Conservation (phyloP, 2,888 invertebrate species). For the Hyposoter dolosus region DNA sequence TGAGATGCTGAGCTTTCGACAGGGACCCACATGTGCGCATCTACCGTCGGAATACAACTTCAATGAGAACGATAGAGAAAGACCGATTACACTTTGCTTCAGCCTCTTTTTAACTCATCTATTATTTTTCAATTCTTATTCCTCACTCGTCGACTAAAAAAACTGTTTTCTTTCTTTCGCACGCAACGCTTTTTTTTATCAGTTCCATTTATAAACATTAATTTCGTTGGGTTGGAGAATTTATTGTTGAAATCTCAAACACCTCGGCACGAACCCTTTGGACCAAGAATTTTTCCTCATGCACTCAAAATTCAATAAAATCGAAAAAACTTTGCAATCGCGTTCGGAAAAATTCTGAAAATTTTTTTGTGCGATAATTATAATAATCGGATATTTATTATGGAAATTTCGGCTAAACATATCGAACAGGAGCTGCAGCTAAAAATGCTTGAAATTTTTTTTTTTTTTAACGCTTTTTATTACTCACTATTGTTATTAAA, state of each 20-base stretch:
- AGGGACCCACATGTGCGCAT: constrained; percentile 65
- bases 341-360: too few relatives aligned
- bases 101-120: background rate
- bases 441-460: too few relatives aligned
- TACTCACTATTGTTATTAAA: too few relatives aligned
- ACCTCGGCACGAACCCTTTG: too few relatives aligned
- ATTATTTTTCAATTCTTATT: constrained; percentile 1
- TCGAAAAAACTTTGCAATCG: too few relatives aligned
- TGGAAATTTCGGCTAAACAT: too few relatives aligned
- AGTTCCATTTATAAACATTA: background rate
- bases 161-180: background rate
- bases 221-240: background rate
- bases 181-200: background rate
- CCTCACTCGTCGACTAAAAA: background rate
- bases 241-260: background rate
- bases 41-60: constrained; percentile 20
- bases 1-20: constrained; percentile 57
- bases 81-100: background rate
- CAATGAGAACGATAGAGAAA: background rate
- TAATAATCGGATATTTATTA: too few relatives aligned
- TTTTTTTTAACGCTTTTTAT: too few relatives aligned
- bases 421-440: too few relatives aligned
- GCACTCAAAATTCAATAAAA: too few relatives aligned
- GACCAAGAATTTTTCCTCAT: too few relatives aligned
- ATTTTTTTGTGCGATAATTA: too few relatives aligned